phyloP scores from a whole-genome alignment of 2,888 invertebrate genomes.

The Biston stratarius region DNA sequence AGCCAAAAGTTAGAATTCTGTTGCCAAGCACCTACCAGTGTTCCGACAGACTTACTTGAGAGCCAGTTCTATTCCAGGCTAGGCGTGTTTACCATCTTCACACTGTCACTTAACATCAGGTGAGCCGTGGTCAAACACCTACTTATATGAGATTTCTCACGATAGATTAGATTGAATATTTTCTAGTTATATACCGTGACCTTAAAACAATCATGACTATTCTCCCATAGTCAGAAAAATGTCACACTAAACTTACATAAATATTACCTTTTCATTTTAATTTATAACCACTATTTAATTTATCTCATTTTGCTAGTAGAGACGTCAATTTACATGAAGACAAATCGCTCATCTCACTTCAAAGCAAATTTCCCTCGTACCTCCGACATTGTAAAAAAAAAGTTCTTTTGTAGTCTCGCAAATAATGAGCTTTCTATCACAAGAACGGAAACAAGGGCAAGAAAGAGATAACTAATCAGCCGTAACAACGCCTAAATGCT shows the following conservation, averaged over 20 bases:
- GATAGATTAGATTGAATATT: too few relatives aligned
- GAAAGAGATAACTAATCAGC: conserved; percentile 25
- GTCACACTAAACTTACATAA: too few relatives aligned
- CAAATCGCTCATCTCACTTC: conserved; percentile 25
- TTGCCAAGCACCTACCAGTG: too few relatives aligned
- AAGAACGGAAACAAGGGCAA: conserved; percentile 20
- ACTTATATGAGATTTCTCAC: too few relatives aligned
- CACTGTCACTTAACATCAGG: too few relatives aligned
- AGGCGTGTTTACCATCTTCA: too few relatives aligned
- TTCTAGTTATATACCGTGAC: background rate
- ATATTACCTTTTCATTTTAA: background rate
- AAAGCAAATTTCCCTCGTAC: conserved; percentile 29
- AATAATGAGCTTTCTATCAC: conserved; percentile 29
- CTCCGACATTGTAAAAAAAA: conserved; percentile 23
- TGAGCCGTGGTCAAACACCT: too few relatives aligned
- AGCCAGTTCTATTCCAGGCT: too few relatives aligned
- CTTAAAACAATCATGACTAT: too few relatives aligned
- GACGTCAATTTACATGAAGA: conserved; percentile 11
- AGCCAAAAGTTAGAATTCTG: too few relatives aligned
- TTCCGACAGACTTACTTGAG: too few relatives aligned
- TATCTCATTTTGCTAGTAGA: background rate
- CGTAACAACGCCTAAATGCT: conserved; percentile 9
- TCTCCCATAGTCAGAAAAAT: too few relatives aligned
- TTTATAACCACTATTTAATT: background rate
- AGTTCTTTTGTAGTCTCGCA: conserved; percentile 24